A percentile compares a stretch with the other conserved stretches of the same genome.
These are phyloP conservation scores for Oryzias dopingdopingensis DNA, from an alignment of 2,797 vertebrate species.

Conservation along the genomic window DNA sequence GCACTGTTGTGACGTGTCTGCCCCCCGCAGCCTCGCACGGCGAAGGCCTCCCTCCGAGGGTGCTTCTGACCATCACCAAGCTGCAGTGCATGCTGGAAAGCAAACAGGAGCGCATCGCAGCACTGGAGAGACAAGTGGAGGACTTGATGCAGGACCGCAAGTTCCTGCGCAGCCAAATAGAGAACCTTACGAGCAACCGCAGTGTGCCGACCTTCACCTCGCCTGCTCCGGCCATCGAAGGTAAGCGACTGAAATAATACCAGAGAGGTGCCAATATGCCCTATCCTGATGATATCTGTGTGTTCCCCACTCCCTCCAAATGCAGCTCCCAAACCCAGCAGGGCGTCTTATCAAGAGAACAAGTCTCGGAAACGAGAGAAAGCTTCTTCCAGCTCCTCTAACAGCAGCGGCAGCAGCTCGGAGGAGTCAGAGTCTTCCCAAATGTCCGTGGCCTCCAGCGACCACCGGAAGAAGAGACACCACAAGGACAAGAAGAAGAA, in stretches of 20 bases:
- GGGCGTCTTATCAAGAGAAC: slow-evolving; percentile 55
- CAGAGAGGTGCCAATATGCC: not conserved
- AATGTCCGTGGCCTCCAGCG: slow-evolving; percentile 62
- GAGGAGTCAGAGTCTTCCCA: slow-evolving; percentile 60
- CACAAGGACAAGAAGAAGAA: slow-evolving; percentile 72
- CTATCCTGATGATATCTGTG: fast-evolving
- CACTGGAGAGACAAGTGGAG: slow-evolving; percentile 75
- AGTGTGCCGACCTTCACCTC: slow-evolving; percentile 44
- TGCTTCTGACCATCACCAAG: slow-evolving; percentile 75
- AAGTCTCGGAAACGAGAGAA: slow-evolving; percentile 68
- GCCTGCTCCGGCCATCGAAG: slow-evolving; percentile 46
- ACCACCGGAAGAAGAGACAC: slow-evolving; percentile 65
- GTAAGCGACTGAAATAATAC: slow-evolving; percentile 25
- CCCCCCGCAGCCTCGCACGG: slow-evolving; percentile 42
- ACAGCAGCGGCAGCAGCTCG: slow-evolving; percentile 52
- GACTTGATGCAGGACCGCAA: slow-evolving; percentile 78
- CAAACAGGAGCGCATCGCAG: slow-evolving; percentile 73
- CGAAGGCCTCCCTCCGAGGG: slow-evolving; percentile 65
- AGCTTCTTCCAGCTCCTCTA: slow-evolving; percentile 56
- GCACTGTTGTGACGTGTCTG: not conserved
- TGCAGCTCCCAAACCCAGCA: slow-evolving; percentile 54
- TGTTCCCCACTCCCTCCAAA: not conserved
- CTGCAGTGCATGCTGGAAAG: slow-evolving; percentile 77
- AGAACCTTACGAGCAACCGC: slow-evolving; percentile 74
- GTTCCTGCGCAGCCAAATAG: slow-evolving; percentile 77